These are phyloP conservation scores for Channallabes apus DNA, from an alignment of 2,797 vertebrate species.

Conservation along the genomic window DNA sequence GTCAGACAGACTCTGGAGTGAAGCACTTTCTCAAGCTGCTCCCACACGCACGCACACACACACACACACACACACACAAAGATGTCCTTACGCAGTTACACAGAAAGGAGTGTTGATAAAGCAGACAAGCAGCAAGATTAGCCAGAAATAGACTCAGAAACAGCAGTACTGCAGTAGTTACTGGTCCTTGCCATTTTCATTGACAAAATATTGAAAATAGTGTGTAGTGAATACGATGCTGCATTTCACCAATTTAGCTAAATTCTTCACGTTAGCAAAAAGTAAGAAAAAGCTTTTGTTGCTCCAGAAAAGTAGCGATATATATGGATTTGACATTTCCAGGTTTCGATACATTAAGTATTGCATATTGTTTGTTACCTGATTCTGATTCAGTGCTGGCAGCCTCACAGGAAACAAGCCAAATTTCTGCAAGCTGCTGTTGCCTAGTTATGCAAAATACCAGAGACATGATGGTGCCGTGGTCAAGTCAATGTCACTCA, in stretches of 20 bases:
- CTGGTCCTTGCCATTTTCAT: constrained; percentile 4
- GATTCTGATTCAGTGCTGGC: constrained; percentile 28
- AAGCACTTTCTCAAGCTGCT: constrained; percentile 63
- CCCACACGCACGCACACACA: constrained; percentile 47
- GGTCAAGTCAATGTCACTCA: background rate
- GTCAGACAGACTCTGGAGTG: constrained; percentile 58
- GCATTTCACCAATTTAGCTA: background rate
- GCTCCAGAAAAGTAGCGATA: background rate
- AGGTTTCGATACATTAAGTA: constrained; percentile 3
- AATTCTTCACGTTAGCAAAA: background rate
- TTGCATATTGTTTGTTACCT: background rate
- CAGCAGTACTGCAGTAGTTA: background rate
- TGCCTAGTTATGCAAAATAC: constrained; percentile 31
- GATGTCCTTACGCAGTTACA: background rate
- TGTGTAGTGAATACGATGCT: background rate
- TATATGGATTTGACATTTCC: background rate
- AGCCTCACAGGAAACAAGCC: constrained; percentile 24
- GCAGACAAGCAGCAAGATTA: constrained; percentile 24
- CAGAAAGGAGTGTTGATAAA: constrained; percentile 29
- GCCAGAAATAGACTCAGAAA: constrained; percentile 37
- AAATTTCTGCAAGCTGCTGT: constrained; percentile 21
- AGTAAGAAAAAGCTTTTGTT: constrained; percentile 3
- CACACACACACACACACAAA: constrained; percentile 15
- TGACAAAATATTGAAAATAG: constrained; percentile 10
- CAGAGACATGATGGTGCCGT: constrained; percentile 11